Base-by-base conservation (phyloP, 2,888 invertebrate genomes). In the Meghimatium bilineatum region DNA sequence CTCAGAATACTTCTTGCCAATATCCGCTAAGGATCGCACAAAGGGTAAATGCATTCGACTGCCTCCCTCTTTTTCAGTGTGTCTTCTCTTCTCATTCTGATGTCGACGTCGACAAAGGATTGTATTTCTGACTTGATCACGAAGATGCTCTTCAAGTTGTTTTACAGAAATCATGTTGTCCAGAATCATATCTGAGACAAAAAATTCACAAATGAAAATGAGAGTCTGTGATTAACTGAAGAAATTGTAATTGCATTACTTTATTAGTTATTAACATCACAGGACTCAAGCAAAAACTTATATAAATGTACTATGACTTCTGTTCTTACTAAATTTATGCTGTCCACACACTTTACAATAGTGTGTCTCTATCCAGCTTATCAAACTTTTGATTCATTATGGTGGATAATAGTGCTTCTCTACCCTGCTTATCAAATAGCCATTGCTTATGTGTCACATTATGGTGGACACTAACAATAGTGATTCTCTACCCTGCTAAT, bases 21-120 rank as follows among this genome's bases (percentile, higher is more conserved):
- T 99, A 93, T 99, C 99, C 36, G 99, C 98, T 90, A 99, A 95
- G 14, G 98, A 98, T 86, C 99, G 88, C 80, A 93, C 92, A 56
- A 93, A 87, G 1, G 93, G 93, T 32, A 93, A 95, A 88, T 96
- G 95, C 67, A 90, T 88, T 76, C 88, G 89, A 78, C 89, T 89
- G 26, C 89, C 86, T 44, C 88, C 87, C 38, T 87, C 87, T 49
- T 91, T 89, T 71, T 87, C 85, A 79, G 90, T 88, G 56, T 89
- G 89, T 72, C 92, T 90, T 77, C 89, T 89, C 88, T 95, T 94
- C 91, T 97, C 97, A 93, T 99, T 98, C 93, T 98, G 97, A 95
- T 99, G 99, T 77, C 97, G 95, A 94, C 99, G 99, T 83, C 97
- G 95, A 86, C 97, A 96, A 88, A 98, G 94, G 79, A 99, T 95